phyloP scores from a whole-genome alignment of 2,113 vertebrate genomes.

The Ceyx cyanopectus region DNA sequence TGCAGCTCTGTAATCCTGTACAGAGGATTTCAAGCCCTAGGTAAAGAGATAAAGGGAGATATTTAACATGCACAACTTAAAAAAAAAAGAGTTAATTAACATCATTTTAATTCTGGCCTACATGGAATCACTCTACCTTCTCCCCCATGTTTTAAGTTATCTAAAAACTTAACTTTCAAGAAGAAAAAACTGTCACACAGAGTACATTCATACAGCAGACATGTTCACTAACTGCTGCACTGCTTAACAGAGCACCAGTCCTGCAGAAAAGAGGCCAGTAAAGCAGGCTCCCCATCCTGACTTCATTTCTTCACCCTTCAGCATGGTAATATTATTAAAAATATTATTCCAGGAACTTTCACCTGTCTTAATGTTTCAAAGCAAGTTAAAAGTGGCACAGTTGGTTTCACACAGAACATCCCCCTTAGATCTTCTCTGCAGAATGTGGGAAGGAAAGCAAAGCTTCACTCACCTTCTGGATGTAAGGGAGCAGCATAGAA shows the following conservation, averaged over 20 bases:
- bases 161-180: background rate
- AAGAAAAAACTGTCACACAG: background rate
- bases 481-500: slow-evolving; percentile 90
- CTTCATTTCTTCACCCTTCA: background rate
- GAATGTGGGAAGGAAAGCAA: background rate
- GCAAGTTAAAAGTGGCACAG: background rate
- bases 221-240: background rate
- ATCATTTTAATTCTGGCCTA: background rate
- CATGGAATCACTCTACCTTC: background rate
- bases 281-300: background rate
- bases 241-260: background rate
- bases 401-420: background rate
- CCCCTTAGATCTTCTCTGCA: background rate
- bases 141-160: background rate
- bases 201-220: background rate
- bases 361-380: background rate
- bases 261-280: background rate
- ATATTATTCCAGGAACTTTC: background rate
- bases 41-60: background rate
- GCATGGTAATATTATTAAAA: background rate
- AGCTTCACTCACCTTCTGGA: slow-evolving; percentile 85
- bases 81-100: background rate
- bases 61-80: background rate
- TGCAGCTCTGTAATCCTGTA: slow-evolving; percentile 90
- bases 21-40: slow-evolving; percentile 90